Percentiles rank a stretch among this genome's conserved stretches.
Conservation (phyloP, 2,797 vertebrate species). For the Urosaurus nigricauda region DNA sequence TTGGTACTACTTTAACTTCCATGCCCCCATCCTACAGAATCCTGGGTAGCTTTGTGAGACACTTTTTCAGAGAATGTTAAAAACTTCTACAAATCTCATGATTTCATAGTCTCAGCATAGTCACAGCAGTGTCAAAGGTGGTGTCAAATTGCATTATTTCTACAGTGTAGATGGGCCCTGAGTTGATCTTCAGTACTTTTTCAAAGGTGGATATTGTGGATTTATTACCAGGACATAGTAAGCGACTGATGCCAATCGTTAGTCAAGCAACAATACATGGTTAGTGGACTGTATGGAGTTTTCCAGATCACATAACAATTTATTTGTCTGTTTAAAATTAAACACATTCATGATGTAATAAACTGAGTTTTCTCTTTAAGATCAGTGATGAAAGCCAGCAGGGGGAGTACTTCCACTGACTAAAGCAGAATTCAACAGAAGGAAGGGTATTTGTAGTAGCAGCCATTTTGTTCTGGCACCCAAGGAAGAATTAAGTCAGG, state of each 20-base stretch:
- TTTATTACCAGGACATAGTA: not conserved
- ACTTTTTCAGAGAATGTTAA: no score
- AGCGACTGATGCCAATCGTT: not conserved
- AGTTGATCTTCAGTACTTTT: not conserved
- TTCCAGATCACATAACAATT: not conserved
- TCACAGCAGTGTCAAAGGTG: no score
- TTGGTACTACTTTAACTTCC: no score
- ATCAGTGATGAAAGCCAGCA: not conserved
- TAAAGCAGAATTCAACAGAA: not conserved
- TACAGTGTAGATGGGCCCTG: no score
- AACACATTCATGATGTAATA: not conserved
- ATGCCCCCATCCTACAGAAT: no score
- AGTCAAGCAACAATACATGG: not conserved
- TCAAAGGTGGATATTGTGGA: not conserved
- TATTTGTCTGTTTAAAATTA: not conserved
- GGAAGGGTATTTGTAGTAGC: not conserved
- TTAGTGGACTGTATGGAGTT: not conserved
- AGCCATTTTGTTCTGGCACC: not conserved
- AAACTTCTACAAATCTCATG: no score
- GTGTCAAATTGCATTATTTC: no score
- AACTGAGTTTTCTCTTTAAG: slow-evolving; percentile 14
- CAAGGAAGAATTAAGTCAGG: not conserved
- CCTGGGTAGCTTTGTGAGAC: no score
- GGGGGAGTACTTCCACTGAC: not conserved
- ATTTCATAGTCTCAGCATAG: no score